Percentiles rank a stretch among this genome's conserved stretches.
Conservation (phyloP, 2,888 invertebrate genomes). For the Teleogryllus oceanicus region DNA sequence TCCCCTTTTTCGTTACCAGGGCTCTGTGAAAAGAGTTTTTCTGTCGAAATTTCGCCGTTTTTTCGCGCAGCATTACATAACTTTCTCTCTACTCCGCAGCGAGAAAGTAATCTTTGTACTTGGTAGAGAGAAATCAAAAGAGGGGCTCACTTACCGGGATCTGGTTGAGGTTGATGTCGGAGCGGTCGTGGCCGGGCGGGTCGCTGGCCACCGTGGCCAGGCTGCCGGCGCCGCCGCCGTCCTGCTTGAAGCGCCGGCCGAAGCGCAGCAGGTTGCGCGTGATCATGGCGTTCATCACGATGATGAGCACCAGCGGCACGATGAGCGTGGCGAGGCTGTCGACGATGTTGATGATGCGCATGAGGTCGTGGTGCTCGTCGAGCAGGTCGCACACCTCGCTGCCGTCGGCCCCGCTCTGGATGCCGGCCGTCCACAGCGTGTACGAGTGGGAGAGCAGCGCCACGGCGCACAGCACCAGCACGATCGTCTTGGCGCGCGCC, state of each 20-base stretch:
- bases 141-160: constrained; percentile 47
- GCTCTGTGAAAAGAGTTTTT: no score
- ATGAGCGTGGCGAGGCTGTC: constrained; percentile 63
- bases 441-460: constrained; percentile 51
- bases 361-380: constrained; percentile 51
- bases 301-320: constrained; percentile 57
- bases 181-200: constrained; percentile 42
- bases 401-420: constrained; percentile 24
- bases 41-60: no score
- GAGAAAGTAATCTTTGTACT: no score
- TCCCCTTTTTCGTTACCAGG: no score
- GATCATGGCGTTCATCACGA: constrained; percentile 63
- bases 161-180: constrained; percentile 49
- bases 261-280: constrained; percentile 54
- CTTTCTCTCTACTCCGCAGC: no score
- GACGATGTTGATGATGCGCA: constrained; percentile 56
- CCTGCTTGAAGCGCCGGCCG: constrained; percentile 47
- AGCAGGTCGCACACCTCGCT: constrained; percentile 52
- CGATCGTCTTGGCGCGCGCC: constrained; percentile 56
- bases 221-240: background rate
- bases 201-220: constrained; percentile 35
- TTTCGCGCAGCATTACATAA: no score
- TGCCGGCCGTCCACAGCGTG: constrained; percentile 50
- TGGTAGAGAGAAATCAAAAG: no score
- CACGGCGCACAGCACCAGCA: constrained; percentile 48